These are phyloP conservation scores for Melanotaenia duboulayi DNA, from an alignment of 2,113 vertebrate genomes.

Conservation along the genomic window DNA sequence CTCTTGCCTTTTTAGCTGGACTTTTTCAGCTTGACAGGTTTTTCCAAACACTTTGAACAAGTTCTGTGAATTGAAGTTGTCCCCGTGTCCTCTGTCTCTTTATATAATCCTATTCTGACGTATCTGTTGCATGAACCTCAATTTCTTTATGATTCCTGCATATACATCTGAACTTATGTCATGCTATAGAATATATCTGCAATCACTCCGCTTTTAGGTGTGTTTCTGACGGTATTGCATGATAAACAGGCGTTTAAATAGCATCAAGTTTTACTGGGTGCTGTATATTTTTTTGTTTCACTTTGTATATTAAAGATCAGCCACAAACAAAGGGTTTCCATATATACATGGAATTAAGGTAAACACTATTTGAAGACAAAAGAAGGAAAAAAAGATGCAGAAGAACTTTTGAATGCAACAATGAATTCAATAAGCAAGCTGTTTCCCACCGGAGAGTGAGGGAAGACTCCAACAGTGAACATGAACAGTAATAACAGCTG, in stretches of 20 bases:
- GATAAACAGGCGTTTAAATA: not conserved
- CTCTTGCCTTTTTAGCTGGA: not conserved
- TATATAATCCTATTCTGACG: not conserved
- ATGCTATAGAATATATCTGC: not conserved
- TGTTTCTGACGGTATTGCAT: not conserved
- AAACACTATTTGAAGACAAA: too few relatives aligned
- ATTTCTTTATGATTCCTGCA: not conserved
- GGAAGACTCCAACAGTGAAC: constrained; percentile 31
- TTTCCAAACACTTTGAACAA: too few relatives aligned
- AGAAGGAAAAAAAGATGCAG: not conserved
- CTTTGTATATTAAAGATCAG: not conserved
- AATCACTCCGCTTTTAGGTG: not conserved
- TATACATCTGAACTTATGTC: not conserved
- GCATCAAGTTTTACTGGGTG: accelerated
- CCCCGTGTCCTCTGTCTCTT: not conserved
- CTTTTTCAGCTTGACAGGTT: not conserved
- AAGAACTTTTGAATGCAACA: constrained; percentile 3
- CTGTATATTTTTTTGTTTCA: accelerated
- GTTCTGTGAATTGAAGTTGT: not conserved
- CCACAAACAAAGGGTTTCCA: not conserved
- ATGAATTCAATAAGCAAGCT: constrained; percentile 23
- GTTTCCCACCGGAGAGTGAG: not conserved
- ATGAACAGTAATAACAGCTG: constrained; percentile 69
- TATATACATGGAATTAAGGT: not conserved
- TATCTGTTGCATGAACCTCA: not conserved